These are phyloP conservation scores for Morone saxatilis DNA, from an alignment of 2,113 vertebrate species.

Conservation along the genomic window DNA sequence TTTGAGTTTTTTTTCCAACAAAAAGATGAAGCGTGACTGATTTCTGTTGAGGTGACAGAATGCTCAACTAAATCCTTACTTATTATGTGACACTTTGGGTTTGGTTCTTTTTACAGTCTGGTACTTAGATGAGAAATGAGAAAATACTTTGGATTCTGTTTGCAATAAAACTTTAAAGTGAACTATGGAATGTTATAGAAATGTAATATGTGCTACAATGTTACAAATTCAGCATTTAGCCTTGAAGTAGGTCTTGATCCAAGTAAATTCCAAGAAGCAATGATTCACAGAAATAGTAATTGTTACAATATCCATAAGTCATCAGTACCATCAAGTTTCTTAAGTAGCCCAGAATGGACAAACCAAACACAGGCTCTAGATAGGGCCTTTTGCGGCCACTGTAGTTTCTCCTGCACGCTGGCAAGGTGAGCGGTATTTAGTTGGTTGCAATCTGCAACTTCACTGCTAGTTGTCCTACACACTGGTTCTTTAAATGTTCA, in stretches of 20 bases:
- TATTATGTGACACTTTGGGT: not conserved
- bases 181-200: not conserved
- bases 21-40: slow-evolving; percentile 1
- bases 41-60: slow-evolving; percentile 20
- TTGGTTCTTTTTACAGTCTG: not conserved
- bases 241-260: not conserved
- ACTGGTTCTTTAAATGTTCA: not conserved
- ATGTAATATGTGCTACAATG: too few species aligned
- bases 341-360: too few species aligned
- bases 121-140: not conserved
- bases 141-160: not conserved
- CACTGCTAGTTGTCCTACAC: too few species aligned
- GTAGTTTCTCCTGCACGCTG: too few species aligned
- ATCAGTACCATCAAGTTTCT: not conserved
- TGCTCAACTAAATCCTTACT: not conserved
- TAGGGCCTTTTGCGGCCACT: too few species aligned
- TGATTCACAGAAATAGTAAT: not conserved
- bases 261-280: not conserved
- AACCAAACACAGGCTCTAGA: too few species aligned
- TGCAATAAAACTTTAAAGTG: not conserved
- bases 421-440: too few species aligned
- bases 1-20: slow-evolving; percentile 2
- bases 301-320: not conserved
- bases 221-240: not conserved
- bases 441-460: too few species aligned